phyloP scores from a whole-genome alignment of 2,797 vertebrate genomes.

The Halcyon leucocephala region DNA sequence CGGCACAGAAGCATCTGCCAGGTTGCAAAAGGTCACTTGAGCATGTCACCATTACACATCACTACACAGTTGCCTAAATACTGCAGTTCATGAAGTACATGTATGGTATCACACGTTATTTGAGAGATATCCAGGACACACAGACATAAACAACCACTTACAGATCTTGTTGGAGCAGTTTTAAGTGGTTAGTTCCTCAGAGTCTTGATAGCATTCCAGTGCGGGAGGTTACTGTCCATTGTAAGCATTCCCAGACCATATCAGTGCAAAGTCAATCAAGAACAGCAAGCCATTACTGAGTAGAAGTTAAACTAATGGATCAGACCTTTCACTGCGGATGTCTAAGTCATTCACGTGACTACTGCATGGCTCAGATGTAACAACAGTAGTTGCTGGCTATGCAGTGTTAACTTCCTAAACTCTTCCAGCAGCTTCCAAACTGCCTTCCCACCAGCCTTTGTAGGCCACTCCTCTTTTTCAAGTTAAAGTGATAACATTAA shows the following conservation, averaged over 20 bases:
- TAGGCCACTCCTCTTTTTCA: not conserved
- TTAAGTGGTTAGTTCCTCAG: not conserved
- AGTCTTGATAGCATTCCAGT: not conserved
- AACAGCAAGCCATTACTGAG: not conserved
- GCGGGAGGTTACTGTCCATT: not conserved
- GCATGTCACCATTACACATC: not conserved
- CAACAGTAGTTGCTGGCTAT: not conserved
- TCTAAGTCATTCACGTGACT: not conserved
- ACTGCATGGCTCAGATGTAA: not conserved
- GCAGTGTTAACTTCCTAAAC: not conserved
- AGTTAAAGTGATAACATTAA: not conserved
- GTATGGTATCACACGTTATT: not conserved
- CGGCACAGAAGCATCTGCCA: not conserved
- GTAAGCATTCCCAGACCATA: not conserved
- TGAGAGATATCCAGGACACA: not conserved
- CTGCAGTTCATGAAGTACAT: not conserved
- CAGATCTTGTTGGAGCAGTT: not conserved
- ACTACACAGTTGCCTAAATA: not conserved
- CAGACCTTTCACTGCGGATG: constrained; percentile 16
- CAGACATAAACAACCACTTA: not conserved
- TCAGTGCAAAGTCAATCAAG: not conserved
- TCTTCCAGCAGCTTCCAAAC: not conserved
- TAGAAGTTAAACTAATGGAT: constrained; percentile 11
- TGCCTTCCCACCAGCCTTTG: not conserved
- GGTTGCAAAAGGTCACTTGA: not conserved